phyloP scores from a whole-genome alignment of 2,888 invertebrate species.

The Tanytarsus gracilentus region DNA sequence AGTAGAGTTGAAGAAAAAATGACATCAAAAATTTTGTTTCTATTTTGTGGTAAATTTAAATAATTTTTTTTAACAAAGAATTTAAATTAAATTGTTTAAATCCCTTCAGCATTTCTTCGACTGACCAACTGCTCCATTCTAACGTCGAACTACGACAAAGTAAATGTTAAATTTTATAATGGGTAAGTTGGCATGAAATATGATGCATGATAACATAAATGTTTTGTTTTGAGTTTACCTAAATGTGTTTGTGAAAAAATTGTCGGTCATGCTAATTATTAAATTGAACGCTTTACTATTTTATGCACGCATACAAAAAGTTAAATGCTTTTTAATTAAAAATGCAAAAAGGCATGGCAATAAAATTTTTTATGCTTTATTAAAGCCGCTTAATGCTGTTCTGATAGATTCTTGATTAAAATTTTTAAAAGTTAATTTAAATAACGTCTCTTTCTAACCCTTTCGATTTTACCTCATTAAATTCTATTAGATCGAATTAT shows the following conservation, averaged over 20 bases:
- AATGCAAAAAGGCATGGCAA: no score
- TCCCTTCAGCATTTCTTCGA: not conserved
- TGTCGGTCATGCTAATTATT: no score
- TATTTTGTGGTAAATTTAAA: not conserved
- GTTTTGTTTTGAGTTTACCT: not conserved
- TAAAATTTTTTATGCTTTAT: no score
- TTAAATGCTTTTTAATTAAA: no score
- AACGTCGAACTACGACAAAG: not conserved
- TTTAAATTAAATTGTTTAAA: not conserved
- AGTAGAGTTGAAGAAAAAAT: not conserved
- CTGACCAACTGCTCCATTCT: not conserved
- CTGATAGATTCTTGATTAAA: no score
- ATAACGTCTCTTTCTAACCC: no score
- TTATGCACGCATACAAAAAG: no score
- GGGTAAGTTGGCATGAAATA: constrained; percentile 11
- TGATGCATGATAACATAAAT: not conserved
- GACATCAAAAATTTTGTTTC: not conserved
- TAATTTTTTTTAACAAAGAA: not conserved
- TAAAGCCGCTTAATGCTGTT: no score
- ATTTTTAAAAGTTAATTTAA: no score
- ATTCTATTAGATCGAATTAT: no score
- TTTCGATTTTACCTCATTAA: no score
- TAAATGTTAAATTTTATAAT: constrained; percentile 10
- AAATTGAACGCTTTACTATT: not conserved
- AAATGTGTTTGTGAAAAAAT: no score